phyloP scores from a whole-genome alignment of 2,797 vertebrate species.

The Phyllotis vaccarum region DNA sequence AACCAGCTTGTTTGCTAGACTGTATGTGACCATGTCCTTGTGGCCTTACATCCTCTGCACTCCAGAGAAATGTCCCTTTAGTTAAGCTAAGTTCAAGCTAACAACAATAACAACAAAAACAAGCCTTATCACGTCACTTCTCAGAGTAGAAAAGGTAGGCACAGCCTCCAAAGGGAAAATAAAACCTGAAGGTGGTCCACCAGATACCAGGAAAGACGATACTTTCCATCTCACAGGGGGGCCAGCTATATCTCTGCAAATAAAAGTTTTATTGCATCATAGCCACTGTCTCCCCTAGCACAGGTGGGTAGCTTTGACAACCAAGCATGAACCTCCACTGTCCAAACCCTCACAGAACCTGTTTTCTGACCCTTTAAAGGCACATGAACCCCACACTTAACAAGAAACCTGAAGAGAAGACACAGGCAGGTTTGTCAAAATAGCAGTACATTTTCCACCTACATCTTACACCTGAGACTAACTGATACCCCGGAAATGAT shows the following conservation, averaged over 20 bases:
- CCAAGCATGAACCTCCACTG: not conserved
- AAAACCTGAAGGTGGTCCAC: not conserved
- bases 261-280: conserved; percentile 2
- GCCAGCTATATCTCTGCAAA: not conserved
- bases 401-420: not conserved
- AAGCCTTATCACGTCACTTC: not conserved
- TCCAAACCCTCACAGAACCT: not conserved
- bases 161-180: not conserved
- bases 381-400: not conserved
- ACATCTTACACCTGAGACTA: not conserved
- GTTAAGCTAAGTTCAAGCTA: not conserved
- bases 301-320: not conserved
- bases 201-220: not conserved
- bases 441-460: conserved; percentile 58
- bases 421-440: not conserved
- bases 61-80: fast-evolving
- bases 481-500: not conserved
- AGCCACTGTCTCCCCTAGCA: not conserved
- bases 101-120: not conserved
- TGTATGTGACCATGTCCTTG: not conserved
- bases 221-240: not conserved
- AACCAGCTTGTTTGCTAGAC: too few relatives aligned
- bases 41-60: not conserved
- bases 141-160: not conserved
- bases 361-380: not conserved